A percentile compares a stretch with the other conserved stretches of the same genome.
Evolutionary conservation across 2,113 vertebrate species (phyloP).

Genomic region (Atherinomorus stipes): DNA sequence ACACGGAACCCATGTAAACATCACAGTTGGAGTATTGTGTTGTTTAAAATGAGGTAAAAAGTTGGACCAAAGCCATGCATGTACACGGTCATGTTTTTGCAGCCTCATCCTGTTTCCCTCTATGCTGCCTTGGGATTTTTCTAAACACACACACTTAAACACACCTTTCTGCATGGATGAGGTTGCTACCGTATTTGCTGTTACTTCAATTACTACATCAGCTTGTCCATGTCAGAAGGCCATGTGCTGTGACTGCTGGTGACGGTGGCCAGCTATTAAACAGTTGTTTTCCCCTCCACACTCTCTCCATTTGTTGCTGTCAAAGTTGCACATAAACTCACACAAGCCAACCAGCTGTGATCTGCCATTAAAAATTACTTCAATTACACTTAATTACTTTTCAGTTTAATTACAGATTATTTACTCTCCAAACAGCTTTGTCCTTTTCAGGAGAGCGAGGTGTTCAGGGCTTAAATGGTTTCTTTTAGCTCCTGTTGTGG

Average conservation of each 20-base stretch:
- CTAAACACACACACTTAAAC: neutral
- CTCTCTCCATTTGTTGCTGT: neutral
- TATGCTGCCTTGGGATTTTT: constrained; percentile 42
- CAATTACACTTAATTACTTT: constrained; percentile 31
- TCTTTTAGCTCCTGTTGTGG: too few species aligned
- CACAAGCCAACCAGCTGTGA: neutral
- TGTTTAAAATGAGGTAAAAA: too few species aligned
- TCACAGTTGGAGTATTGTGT: too few species aligned
- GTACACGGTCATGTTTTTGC: constrained; percentile 42
- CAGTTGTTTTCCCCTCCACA: constrained; percentile 41
- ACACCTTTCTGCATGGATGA: constrained; percentile 45
- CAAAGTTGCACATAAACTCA: constrained; percentile 18
- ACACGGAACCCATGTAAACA: too few species aligned
- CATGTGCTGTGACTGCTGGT: constrained; percentile 71
- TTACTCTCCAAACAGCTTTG: too few species aligned
- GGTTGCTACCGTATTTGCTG: constrained; percentile 36
- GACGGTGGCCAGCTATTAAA: constrained; percentile 65
- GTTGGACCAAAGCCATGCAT: neutral
- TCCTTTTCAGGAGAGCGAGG: too few species aligned
- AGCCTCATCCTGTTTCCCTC: constrained; percentile 55
- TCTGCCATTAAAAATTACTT: constrained; percentile 13
- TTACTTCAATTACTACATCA: constrained; percentile 77
- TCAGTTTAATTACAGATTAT: constrained; percentile 4
- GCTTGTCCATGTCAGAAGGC: constrained; percentile 74
- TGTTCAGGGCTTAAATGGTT: too few species aligned